Evolutionary conservation across 2,888 invertebrate species (phyloP).

Genomic region (Oxycera nigricornis): DNA sequence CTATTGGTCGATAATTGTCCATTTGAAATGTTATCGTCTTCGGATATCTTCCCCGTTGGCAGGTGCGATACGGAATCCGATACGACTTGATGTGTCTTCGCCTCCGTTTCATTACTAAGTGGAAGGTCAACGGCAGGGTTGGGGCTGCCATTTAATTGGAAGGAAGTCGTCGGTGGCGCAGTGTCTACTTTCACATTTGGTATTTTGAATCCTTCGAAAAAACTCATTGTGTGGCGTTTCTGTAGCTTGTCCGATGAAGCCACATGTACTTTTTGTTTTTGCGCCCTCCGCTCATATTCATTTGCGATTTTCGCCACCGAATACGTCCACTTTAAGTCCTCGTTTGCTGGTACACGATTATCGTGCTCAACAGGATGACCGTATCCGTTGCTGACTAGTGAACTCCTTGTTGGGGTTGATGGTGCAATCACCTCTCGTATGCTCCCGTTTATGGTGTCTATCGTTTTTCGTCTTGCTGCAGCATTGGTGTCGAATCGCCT

Average conservation of each 20-base stretch:
- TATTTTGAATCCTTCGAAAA: conserved; percentile 31
- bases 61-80: conserved; percentile 4
- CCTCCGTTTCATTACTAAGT: not conserved
- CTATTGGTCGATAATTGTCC: conserved; percentile 18
- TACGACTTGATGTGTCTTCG: not conserved
- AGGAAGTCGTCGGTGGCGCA: not conserved
- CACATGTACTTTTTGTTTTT: conserved; percentile 35
- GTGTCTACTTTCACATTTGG: not conserved
- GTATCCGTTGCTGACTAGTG: conserved; percentile 18
- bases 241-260: conserved; percentile 9
- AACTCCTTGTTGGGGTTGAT: not conserved
- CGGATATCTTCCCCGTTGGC: not conserved
- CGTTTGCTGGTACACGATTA: not conserved
- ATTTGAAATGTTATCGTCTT: not conserved
- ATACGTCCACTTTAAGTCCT: not conserved
- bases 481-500: not conserved
- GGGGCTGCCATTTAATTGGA: not conserved
- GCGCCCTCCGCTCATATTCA: conserved; percentile 26
- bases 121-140: not conserved
- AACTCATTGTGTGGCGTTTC: conserved; percentile 27
- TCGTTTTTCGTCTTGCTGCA: conserved; percentile 1
- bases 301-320: conserved; percentile 31
- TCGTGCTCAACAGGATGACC: not conserved
- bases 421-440: not conserved
- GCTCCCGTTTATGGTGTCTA: not conserved